A percentile compares a stretch with the other conserved stretches of the same genome.
Evolutionary conservation across 1,140 invertebrate species (phyloP).

Genomic region (Hylaeus anthracinus): DNA sequence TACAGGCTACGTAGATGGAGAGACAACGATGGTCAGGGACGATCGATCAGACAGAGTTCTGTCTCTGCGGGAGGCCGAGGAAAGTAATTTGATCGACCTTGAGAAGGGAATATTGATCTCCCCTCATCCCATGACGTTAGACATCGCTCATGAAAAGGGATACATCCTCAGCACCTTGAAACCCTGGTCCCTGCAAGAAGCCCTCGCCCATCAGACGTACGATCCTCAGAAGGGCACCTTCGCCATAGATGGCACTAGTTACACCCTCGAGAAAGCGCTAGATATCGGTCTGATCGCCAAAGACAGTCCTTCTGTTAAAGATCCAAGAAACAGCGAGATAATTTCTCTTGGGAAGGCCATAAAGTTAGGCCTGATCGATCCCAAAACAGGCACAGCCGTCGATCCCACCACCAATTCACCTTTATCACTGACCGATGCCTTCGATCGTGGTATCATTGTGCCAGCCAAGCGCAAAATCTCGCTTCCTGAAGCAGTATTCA

Average conservation of each 20-base stretch:
- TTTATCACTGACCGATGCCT: conserved; percentile 89
- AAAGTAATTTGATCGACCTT: conserved; percentile 86
- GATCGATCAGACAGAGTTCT: conserved; percentile 86
- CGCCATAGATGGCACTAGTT: conserved; percentile 86
- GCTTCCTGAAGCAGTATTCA: conserved; percentile 91
- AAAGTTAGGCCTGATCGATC: conserved; percentile 89
- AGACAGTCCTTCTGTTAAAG: conserved; percentile 90
- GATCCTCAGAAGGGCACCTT: conserved; percentile 89
- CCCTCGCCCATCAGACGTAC: conserved; percentile 90
- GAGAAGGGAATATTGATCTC: conserved; percentile 85
- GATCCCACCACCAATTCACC: conserved; percentile 88
- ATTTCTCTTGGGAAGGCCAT: conserved; percentile 92
- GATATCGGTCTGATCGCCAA: conserved; percentile 87
- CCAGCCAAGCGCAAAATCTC: conserved; percentile 91
- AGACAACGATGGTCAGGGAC: conserved; percentile 87
- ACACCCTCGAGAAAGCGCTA: conserved; percentile 91
- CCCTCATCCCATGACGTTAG: conserved; percentile 86
- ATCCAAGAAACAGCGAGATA: conserved; percentile 88
- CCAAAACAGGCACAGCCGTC: conserved; percentile 88
- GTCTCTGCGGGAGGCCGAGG: conserved; percentile 86
- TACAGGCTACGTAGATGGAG: conserved; percentile 87
- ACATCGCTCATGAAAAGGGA: conserved; percentile 89
- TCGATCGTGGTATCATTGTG: conserved; percentile 90
- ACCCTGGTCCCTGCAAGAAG: conserved; percentile 92
- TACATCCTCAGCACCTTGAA: conserved; percentile 88